A percentile compares a stretch with the other conserved stretches of the same genome.
Conservation (phyloP, 2,888 invertebrate species). For the Meiosimyza platycephala region DNA sequence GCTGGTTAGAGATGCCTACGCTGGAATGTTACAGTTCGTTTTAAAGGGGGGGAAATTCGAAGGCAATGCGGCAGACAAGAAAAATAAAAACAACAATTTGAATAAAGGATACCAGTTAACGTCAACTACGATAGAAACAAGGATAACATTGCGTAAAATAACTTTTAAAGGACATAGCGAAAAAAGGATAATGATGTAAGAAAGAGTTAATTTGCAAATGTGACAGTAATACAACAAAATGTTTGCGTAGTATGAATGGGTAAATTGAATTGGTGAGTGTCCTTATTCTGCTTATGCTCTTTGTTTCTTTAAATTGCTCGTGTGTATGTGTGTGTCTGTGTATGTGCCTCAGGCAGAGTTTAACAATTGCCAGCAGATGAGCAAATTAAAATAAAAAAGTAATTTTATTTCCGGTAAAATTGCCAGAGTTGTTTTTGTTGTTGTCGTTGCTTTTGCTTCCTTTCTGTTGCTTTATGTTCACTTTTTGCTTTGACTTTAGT, state of each 20-base stretch:
- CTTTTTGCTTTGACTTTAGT: background rate
- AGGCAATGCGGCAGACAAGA: background rate
- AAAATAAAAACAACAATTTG: no score
- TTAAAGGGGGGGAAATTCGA: background rate
- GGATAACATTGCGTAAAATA: no score
- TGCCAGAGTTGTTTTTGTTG: background rate
- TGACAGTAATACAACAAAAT: background rate
- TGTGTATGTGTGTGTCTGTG: no score
- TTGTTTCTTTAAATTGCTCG: no score
- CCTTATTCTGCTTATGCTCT: no score
- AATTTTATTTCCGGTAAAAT: slow-evolving; percentile 23
- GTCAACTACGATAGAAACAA: no score
- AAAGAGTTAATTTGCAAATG: slow-evolving; percentile 22
- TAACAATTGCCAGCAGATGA: slow-evolving; percentile 16
- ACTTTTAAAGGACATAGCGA: no score
- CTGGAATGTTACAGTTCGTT: background rate
- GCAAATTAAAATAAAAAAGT: slow-evolving; percentile 29
- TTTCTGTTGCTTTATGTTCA: background rate
- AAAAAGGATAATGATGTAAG: slow-evolving; percentile 6
- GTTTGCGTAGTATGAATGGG: no score
- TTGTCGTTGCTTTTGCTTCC: background rate
- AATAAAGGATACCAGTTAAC: no score
- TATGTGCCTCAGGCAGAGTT: background rate
- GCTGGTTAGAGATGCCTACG: background rate
- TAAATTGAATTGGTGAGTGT: no score